A percentile compares a stretch with the other conserved stretches of the same genome.
Evolutionary conservation across 2,113 vertebrate genomes (phyloP).

Genomic region (Dromaius novaehollandiae): DNA sequence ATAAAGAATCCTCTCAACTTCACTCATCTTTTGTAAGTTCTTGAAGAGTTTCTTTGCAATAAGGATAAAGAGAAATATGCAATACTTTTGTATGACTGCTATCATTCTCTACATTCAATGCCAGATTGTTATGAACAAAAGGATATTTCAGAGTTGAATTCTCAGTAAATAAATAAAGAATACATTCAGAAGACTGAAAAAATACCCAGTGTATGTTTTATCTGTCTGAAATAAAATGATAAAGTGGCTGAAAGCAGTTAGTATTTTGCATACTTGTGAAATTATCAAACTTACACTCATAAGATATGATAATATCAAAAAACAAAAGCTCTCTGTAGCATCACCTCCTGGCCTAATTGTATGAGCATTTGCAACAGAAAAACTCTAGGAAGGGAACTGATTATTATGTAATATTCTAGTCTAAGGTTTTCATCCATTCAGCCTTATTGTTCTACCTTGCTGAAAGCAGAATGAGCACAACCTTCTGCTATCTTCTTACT

Average conservation of each 20-base stretch:
- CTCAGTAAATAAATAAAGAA: neutral
- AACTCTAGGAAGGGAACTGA: neutral
- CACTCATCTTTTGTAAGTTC: conserved; percentile 54
- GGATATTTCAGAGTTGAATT: neutral
- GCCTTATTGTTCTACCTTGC: neutral
- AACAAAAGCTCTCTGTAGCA: neutral
- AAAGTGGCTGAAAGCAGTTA: neutral
- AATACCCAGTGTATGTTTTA: neutral
- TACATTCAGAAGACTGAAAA: neutral
- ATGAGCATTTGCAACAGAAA: conserved; percentile 20
- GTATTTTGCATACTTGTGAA: neutral
- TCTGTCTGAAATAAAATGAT: neutral
- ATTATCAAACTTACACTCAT: neutral
- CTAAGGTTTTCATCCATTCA: conserved; percentile 55
- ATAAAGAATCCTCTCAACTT: conserved; percentile 70
- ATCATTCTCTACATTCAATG: neutral
- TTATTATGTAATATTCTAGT: conserved; percentile 23
- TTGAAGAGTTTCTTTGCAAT: conserved; percentile 47
- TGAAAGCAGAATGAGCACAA: conserved; percentile 30
- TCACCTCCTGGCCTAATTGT: neutral
- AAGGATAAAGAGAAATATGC: neutral
- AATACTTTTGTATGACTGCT: neutral
- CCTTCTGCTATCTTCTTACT: conserved; percentile 30
- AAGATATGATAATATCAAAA: neutral
- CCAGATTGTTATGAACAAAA: neutral